Evolutionary conservation across 2,113 vertebrate species (phyloP), one percentile per base, ranked within the genome.

Genomic region (Ageneiosus marmoratus): DNA sequence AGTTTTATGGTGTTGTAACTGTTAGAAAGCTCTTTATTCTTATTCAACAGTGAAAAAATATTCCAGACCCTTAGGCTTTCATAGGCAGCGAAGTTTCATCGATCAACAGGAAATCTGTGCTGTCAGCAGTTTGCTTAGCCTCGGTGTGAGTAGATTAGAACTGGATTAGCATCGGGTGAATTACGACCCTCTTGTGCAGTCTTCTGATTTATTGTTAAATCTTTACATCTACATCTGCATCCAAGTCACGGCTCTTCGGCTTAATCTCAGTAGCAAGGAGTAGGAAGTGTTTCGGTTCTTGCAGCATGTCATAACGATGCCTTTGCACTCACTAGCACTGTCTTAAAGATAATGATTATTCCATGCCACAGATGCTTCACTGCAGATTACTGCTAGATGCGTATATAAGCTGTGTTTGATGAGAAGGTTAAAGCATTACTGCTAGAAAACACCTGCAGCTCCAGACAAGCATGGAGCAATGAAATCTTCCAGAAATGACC

Each of bases 101-200:
- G 62, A 82, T 77, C 83, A 67, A 51, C 9, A 46, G 55, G 83
- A 83, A 83, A 80, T 77, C 62, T 44, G 44, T 29, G 55, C 83
- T 76, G 78, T 82, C 85, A 73, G 81, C 83, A 74, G 32, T 81
- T 70, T 48, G 76, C 55, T 77, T 70, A 62, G 83, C 63, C 55
- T 80, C 62, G 63, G 72, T 41, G 79, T 53, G 27, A 72, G 77
- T 53, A 76, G 29, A 88, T 88, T 88, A 86, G 83, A 55, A 46
- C 44, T 73, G 73, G 55, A 37, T 44, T 62, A 72, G 51, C 44
- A 16, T 22, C 11, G 63, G 69, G 22, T 83, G 83, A 78, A 60
- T 80, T 80, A 83, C 37, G 50, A 51, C 74, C 37, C 77, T 46
- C 55, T 85, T 62, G 29, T 73, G 69, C 69, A 56, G 78, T 69